Conservation (phyloP, 1,140 invertebrate genomes). For the Cydia pomonella region DNA sequence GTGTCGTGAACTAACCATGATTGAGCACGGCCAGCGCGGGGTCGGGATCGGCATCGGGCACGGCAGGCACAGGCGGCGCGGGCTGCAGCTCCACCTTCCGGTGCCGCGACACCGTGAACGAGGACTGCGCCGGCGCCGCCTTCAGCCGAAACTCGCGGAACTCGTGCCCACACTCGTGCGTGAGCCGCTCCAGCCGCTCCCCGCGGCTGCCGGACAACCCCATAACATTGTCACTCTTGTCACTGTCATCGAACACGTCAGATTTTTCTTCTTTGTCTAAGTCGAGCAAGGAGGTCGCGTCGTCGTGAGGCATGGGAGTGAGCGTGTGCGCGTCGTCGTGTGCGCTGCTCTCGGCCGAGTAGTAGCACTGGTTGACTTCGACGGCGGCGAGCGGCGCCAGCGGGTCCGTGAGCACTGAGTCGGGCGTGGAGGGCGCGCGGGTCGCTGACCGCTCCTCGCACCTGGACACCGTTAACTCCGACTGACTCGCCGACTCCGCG, state of each 20-base stretch:
- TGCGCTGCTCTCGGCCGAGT: slow-evolving; percentile 79
- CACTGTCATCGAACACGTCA: slow-evolving; percentile 78
- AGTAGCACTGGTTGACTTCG: slow-evolving; percentile 81
- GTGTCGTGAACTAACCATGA: slow-evolving; percentile 52
- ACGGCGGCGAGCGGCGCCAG: slow-evolving; percentile 82
- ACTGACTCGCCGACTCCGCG: slow-evolving; percentile 57
- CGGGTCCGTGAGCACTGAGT: slow-evolving; percentile 88
- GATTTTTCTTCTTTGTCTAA: slow-evolving; percentile 77
- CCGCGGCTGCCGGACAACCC: slow-evolving; percentile 60
- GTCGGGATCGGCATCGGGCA: slow-evolving; percentile 44
- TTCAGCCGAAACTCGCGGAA: slow-evolving; percentile 72
- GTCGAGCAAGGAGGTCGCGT: slow-evolving; percentile 56
- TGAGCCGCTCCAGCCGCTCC: slow-evolving; percentile 47
- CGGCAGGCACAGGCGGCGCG: slow-evolving; percentile 66
- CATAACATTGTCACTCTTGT: slow-evolving; percentile 69
- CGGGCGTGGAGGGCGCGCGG: slow-evolving; percentile 83
- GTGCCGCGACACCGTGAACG: slow-evolving; percentile 71
- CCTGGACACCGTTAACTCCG: slow-evolving; percentile 75
- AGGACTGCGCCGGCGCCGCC: slow-evolving; percentile 62
- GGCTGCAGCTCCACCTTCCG: slow-evolving; percentile 69
- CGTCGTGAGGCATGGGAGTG: slow-evolving; percentile 67
- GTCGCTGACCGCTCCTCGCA: slow-evolving; percentile 72
- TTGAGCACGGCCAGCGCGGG: slow-evolving; percentile 58
- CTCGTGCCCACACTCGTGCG: slow-evolving; percentile 68
- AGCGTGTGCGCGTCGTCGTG: slow-evolving; percentile 62